Conservation (phyloP, 2,888 invertebrate species). For the Epirrhoe tristata region DNA sequence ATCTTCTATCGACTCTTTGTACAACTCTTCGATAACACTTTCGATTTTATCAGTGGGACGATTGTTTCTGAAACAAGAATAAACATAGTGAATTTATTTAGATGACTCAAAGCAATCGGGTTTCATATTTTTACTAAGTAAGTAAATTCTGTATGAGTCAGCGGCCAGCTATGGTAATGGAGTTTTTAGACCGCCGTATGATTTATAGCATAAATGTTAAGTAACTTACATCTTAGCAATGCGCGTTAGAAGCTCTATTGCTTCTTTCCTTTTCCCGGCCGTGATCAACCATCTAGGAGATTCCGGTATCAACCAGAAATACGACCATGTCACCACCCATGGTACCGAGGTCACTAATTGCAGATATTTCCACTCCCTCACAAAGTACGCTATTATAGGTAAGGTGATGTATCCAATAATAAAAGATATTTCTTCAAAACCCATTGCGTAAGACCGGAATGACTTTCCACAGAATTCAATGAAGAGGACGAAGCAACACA, state of each 20-base stretch:
- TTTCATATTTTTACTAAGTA: no score
- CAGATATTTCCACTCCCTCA: conserved; percentile 86
- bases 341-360: conserved; percentile 84
- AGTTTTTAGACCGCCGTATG: no score
- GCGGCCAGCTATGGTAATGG: no score
- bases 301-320: conserved; percentile 90
- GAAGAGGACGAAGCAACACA: conserved; percentile 87
- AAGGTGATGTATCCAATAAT: conserved; percentile 82
- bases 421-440: conserved; percentile 84
- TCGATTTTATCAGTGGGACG: conserved; percentile 66
- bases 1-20: conserved; percentile 52
- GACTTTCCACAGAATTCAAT: conserved; percentile 86
- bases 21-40: conserved; percentile 61
- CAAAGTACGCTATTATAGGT: conserved; percentile 85
- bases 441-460: conserved; percentile 82
- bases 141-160: no score
- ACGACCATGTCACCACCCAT: conserved; percentile 83
- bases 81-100: no score
- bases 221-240: conserved; percentile 86
- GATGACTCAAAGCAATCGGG: no score
- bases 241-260: conserved; percentile 86
- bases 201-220: no score
- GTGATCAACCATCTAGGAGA: conserved; percentile 92
- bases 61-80: conserved; percentile 69
- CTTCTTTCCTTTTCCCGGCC: conserved; percentile 87